Evolutionary conservation across 2,888 invertebrate genomes (phyloP).

Genomic region (Fissipunctia ypsillon): DNA sequence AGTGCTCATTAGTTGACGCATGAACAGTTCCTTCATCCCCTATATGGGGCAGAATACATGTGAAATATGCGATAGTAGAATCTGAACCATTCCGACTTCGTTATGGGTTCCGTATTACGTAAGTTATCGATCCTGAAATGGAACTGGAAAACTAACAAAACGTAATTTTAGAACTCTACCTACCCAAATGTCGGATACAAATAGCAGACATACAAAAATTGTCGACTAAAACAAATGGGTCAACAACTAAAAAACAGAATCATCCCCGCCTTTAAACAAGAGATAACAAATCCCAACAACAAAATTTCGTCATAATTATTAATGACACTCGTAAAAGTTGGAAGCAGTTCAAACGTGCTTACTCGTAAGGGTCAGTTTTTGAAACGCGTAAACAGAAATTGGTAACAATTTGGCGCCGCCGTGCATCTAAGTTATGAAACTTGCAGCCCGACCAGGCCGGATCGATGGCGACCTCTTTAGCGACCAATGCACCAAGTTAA

Average conservation of each 20-base stretch:
- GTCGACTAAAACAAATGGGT: constrained; percentile 15
- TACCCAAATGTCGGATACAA: background rate
- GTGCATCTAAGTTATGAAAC: constrained; percentile 77
- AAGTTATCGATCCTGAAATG: constrained; percentile 23
- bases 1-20: constrained; percentile 39
- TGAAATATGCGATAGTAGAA: background rate
- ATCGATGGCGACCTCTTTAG: constrained; percentile 89
- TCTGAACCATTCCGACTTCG: constrained; percentile 9
- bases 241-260: constrained; percentile 32
- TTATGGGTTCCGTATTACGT: constrained; percentile 20
- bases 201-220: constrained; percentile 18
- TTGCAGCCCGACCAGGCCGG: constrained; percentile 78
- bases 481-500: constrained; percentile 87
- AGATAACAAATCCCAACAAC: constrained; percentile 33
- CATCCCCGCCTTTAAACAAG: constrained; percentile 36
- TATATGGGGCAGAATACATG: constrained; percentile 2
- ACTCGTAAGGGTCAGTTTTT: constrained; percentile 62
- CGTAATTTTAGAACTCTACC: background rate
- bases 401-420: constrained; percentile 79
- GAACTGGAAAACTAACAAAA: background rate
- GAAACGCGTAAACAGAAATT: constrained; percentile 74
- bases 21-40: constrained; percentile 28
- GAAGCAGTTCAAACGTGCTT: constrained; percentile 63
- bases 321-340: constrained; percentile 65
- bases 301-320: constrained; percentile 53